Conservation (phyloP, 2,113 vertebrate genomes). For the Hylia prasina region DNA sequence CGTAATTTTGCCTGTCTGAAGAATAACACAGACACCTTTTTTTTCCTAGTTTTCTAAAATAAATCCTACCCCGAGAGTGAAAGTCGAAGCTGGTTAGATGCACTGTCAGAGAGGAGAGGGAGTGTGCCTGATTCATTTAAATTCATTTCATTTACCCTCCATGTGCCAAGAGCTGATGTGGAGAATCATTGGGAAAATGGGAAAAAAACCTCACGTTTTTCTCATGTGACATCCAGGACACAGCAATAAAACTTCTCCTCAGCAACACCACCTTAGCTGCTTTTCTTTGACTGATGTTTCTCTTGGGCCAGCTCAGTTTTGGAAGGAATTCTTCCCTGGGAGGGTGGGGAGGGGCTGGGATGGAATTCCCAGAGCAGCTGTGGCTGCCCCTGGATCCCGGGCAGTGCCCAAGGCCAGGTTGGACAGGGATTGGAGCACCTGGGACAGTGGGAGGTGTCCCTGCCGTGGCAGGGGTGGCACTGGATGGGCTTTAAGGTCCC, state of each 20-base stretch:
- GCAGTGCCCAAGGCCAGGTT: too few relatives aligned
- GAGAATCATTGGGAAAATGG: not conserved
- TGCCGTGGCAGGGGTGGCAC: too few relatives aligned
- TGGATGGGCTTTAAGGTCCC: too few relatives aligned
- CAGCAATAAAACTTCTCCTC: not conserved
- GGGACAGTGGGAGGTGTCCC: too few relatives aligned
- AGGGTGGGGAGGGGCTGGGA: too few relatives aligned
- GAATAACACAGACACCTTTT: not conserved
- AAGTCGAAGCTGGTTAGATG: not conserved
- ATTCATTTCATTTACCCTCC: not conserved
- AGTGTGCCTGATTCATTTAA: not conserved
- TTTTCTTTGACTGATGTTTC: not conserved
- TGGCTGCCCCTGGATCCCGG: too few relatives aligned
- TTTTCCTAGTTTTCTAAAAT: not conserved
- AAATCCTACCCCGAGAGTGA: not conserved
- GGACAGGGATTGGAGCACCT: too few relatives aligned
- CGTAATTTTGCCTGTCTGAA: not conserved
- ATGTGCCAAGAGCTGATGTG: not conserved
- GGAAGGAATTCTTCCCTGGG: not conserved
- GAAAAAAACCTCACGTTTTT: not conserved
- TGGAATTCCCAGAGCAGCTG: too few relatives aligned
- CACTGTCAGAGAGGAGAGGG: not conserved
- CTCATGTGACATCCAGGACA: not conserved
- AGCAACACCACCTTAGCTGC: not conserved
- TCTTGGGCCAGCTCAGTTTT: not conserved